Percentiles rank a stretch among this genome's conserved stretches.
Evolutionary conservation across 2,113 vertebrate genomes (phyloP).

Genomic region (Egretta garzetta): DNA sequence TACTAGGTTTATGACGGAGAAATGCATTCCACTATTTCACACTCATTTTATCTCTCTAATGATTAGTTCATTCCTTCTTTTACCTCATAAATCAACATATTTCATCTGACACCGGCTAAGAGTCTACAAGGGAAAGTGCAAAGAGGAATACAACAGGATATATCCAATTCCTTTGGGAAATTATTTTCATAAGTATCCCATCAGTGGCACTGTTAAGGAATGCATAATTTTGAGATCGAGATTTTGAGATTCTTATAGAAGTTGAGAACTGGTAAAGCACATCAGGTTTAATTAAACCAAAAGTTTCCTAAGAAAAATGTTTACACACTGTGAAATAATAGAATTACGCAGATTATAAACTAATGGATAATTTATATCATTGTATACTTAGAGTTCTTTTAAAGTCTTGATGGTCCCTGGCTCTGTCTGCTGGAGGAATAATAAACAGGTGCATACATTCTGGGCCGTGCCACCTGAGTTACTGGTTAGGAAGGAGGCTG

Average conservation of each 20-base stretch:
- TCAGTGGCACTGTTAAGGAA: neutral
- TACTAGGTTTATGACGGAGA: neutral
- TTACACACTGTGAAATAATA: neutral
- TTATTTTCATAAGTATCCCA: neutral
- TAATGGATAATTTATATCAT: neutral
- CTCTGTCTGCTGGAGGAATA: neutral
- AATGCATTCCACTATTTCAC: neutral
- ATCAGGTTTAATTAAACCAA: neutral
- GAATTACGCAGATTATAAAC: neutral
- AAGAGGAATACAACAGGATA: neutral
- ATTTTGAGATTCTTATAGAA: neutral
- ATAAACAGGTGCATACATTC: fast-evolving
- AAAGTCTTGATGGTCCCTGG: neutral
- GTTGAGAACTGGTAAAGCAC: neutral
- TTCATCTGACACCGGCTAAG: neutral
- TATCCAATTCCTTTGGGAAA: neutral
- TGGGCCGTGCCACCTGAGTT: neutral
- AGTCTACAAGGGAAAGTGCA: neutral
- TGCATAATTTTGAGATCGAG: neutral
- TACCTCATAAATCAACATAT: neutral
- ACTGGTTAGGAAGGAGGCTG: neutral
- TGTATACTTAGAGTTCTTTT: neutral
- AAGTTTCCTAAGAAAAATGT: neutral
- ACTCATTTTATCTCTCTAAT: neutral
- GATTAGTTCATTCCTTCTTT: neutral